Evolutionary conservation across 2,797 vertebrate species (phyloP).

Genomic region (Falco biarmicus): DNA sequence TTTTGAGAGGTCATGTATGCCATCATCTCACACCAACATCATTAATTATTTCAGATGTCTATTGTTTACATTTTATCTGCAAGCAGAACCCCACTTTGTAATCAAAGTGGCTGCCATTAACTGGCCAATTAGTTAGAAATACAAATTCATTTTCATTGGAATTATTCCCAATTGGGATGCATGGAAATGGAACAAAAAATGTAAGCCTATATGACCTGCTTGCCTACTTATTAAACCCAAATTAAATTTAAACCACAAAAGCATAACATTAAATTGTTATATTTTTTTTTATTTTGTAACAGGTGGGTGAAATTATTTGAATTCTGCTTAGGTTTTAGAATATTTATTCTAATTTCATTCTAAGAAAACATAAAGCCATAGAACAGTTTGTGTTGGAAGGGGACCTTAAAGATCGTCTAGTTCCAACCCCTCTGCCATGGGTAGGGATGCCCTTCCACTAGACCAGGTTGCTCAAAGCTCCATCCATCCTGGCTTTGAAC

Average conservation of each 20-base stretch:
- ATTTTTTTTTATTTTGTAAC: not conserved
- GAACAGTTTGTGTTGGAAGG: too few species aligned
- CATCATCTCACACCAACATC: not conserved
- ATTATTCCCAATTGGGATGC: not conserved
- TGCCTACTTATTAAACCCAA: not conserved
- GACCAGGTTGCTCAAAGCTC: too few species aligned
- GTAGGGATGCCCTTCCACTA: too few species aligned
- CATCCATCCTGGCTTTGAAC: too few species aligned
- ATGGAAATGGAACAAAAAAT: not conserved
- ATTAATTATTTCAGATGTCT: not conserved
- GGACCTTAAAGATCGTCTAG: too few species aligned
- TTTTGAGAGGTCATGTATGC: not conserved
- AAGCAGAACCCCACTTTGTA: not conserved
- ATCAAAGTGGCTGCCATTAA: not conserved
- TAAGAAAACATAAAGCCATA: not conserved
- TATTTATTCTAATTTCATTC: not conserved
- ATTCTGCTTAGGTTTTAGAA: not conserved
- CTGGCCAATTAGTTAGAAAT: not conserved
- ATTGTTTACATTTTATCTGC: not conserved
- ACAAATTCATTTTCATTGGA: not conserved
- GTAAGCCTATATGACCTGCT: not conserved
- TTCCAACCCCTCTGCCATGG: too few species aligned
- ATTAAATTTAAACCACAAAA: slow-evolving; percentile 1
- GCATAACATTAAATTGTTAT: not conserved
- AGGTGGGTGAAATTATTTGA: not conserved